These are phyloP conservation scores for Leptosomus discolor DNA, from an alignment of 2,113 vertebrate genomes.

Conservation along the genomic window DNA sequence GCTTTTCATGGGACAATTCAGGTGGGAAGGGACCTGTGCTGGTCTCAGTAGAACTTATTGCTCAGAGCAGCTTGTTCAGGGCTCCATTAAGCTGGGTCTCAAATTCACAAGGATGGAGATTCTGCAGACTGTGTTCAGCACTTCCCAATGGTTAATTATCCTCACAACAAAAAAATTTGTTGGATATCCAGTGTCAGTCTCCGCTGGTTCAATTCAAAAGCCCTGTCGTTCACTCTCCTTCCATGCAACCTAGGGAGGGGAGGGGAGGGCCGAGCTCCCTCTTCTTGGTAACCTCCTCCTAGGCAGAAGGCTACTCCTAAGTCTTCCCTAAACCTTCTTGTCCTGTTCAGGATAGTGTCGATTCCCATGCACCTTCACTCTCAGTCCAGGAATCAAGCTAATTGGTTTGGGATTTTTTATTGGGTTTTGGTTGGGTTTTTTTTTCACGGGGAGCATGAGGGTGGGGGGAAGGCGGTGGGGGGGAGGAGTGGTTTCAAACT, in stretches of 20 bases:
- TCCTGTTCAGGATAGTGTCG: not conserved
- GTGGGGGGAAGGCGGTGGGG: fast-evolving
- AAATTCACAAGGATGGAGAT: not conserved
- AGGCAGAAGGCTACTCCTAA: not conserved
- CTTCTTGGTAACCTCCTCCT: not conserved
- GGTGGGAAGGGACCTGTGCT: not conserved
- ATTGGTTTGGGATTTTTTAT: fast-evolving
- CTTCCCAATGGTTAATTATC: not conserved
- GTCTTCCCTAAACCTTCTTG: not conserved
- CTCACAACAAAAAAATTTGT: not conserved
- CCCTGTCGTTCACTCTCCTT: not conserved
- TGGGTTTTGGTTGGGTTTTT: not conserved
- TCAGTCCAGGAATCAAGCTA: not conserved
- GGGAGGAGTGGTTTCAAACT: not conserved
- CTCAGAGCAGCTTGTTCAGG: not conserved
- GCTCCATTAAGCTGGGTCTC: not conserved
- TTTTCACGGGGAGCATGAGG: too few species aligned
- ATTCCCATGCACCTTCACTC: not conserved
- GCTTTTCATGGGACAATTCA: not conserved
- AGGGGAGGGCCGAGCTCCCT: not conserved
- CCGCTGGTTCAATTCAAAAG: not conserved
- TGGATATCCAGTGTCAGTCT: not conserved
- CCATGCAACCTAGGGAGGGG: fast-evolving
- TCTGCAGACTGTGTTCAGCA: not conserved
- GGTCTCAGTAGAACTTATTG: not conserved